Evolutionary conservation across 2,113 vertebrate species (phyloP), one percentile per base, ranked within the genome.

Genomic region (Oncorhynchus mykiss): DNA sequence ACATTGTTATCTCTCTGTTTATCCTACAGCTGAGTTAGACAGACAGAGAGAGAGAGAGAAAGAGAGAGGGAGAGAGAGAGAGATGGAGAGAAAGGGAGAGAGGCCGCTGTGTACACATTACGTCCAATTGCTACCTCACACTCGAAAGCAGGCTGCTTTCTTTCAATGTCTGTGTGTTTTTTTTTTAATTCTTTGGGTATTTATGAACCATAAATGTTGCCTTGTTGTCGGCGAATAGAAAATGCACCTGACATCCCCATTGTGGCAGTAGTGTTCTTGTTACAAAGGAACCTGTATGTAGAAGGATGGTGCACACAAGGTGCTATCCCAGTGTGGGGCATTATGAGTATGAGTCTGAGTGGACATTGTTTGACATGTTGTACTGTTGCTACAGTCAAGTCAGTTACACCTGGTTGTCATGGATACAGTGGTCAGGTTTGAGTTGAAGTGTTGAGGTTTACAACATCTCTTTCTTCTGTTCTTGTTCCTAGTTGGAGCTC

Each of bases 401-500:
- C 39, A 45, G 39, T 45, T 9, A 45, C 39, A 45, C 78, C 81
- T 24, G 6, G n/a, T 22, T 20, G 14, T 45, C 20, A 34, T 77
- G 67, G 75, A 80, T 78, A 79, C 67, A 73, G 66, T 39, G 72
- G 82, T 79, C 84, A 78, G 76, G 78, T 83, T 27, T 62, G 67
- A 45, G 39, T 45, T 45, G 39, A 45, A 45, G 39, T 45, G 39
- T 45, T 45, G 39, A 45, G 39, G 90, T 92, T 91, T 88, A 81
- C 80, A 83, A 74, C 83, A 81, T 78, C 31, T 79, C 70, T 81
- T 73, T 80, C 73, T 67, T 79, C 84, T 85, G 85, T 81, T 88
- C 78, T 77, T 86, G 5, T 54, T 54, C 85, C 90, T 92, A 85
- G 87, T 92, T 92, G 92, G 89, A 80, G 88, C 64, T 78, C 48